phyloP scores from a whole-genome alignment of 1,140 invertebrate species.

The Andrena cerasifolii region DNA sequence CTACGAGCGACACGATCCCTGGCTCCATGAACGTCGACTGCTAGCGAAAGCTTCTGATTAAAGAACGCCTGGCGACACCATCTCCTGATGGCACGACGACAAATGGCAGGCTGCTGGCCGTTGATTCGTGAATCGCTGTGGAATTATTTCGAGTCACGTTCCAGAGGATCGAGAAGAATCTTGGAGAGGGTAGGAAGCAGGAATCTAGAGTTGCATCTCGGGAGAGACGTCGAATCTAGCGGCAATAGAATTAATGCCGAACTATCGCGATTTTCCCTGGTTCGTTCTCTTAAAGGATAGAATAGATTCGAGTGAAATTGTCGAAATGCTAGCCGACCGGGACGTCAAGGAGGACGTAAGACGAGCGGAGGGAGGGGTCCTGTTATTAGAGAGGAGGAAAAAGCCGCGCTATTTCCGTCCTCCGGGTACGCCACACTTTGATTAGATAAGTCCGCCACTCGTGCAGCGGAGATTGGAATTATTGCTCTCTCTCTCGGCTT shows the following conservation, averaged over 20 bases:
- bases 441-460: constrained; percentile 74
- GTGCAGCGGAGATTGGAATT: constrained; percentile 68
- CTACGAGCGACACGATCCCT: not conserved
- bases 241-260: not conserved
- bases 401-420: constrained; percentile 75
- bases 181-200: not conserved
- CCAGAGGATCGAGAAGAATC: constrained; percentile 1
- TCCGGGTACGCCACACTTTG: constrained; percentile 69
- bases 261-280: too few species aligned
- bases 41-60: constrained; percentile 29
- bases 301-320: constrained; percentile 34
- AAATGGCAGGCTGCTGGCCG: constrained; percentile 36
- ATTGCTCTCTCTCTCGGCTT: constrained; percentile 52
- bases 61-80: constrained; percentile 21
- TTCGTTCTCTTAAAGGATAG: not conserved
- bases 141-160: constrained; percentile 34
- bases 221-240: not conserved
- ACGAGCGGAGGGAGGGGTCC: constrained; percentile 60
- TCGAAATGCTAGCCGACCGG: constrained; percentile 42
- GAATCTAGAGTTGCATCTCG: not conserved
- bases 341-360: constrained; percentile 70
- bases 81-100: constrained; percentile 36
- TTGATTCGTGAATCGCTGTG: constrained; percentile 30
- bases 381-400: constrained; percentile 71
- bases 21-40: not conserved